These are phyloP conservation scores for Lepus oiostolus DNA, from an alignment of 2,797 vertebrate species.

Conservation along the genomic window DNA sequence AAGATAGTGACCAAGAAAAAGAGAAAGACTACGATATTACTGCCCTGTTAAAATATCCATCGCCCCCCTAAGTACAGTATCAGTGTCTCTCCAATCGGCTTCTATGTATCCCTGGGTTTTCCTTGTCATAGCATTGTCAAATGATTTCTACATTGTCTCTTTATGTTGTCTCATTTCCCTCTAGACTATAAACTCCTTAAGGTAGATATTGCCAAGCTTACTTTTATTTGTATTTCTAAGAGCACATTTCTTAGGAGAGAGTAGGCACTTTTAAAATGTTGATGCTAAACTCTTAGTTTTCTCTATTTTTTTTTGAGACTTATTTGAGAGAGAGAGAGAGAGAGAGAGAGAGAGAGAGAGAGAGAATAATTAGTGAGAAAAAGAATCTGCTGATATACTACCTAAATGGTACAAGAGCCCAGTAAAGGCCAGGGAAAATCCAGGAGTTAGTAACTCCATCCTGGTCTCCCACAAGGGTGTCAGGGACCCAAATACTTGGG, in stretches of 20 bases:
- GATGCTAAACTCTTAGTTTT: neutral
- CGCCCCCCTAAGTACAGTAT: neutral
- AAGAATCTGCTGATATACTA: too few relatives aligned
- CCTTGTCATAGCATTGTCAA: neutral
- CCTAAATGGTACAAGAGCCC: too few relatives aligned
- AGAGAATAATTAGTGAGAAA: too few relatives aligned
- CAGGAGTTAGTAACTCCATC: too few relatives aligned
- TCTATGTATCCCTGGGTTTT: neutral
- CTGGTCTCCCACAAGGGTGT: too few relatives aligned
- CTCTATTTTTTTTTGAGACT: too few relatives aligned
- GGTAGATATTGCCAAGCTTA: neutral
- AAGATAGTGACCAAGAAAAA: neutral
- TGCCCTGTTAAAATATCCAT: neutral
- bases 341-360: too few relatives aligned
- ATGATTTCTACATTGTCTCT: neutral
- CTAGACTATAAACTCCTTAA: neutral
- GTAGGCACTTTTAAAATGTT: neutral
- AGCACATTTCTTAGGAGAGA: neutral
- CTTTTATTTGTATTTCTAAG: neutral
- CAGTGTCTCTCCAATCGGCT: neutral
- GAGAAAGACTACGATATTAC: neutral
- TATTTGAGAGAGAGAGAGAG: too few relatives aligned
- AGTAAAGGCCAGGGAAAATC: too few relatives aligned
- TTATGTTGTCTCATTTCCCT: neutral
- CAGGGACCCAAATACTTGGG: too few relatives aligned